Evolutionary conservation across 64 coral and sea anemone species (phyloP), one percentile per base, ranked within the genome.

Genomic region (Hydrozoanthus tunicans): DNA sequence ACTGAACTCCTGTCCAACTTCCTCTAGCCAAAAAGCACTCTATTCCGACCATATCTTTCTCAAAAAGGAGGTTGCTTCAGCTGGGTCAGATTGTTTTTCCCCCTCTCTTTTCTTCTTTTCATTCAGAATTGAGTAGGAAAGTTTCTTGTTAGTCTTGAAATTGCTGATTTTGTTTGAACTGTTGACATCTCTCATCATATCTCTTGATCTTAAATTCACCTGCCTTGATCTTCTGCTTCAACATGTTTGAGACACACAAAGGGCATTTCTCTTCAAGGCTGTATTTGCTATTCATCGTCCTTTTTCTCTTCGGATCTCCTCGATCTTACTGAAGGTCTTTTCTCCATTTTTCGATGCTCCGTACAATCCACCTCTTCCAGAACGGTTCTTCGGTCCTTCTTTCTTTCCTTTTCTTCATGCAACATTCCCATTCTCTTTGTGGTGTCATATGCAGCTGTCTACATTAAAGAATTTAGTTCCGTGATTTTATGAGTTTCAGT

Each of bases 381-480:
- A 67, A 13, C 17, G 64, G 64, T 17, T 70, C 66, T 70, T 12
- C 10, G 23, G 66, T 70, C 17, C 66, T 74, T 89, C 59, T 58
- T 89, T 27, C 58, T 32, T 75, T 89, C 55, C 54, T 81, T 58
- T 57, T 58, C 27, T 15, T 81, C 20, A 20, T 20, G 20, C 23
- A 73, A 25, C 86, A 58, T 72, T 89, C 71, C 69, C 70, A 59
- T 76, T 89, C 70, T 73, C 43, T 75, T 66, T 74, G 86, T 76
- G 55, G 79, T 81, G 55, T 58, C 79, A 62, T 81, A 86, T 72
- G 27, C 83, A 86, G 83, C 66, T 86, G 83, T 54, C 52, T 71
- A 86, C 83, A 86, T 7, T 72, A 86, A 53, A 15, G 79, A 81
- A 20, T 20, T 20, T 20, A 20, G 20, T 20, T 20, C 20, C 20